Evolutionary conservation across 2,888 invertebrate genomes (phyloP), one percentile per base, ranked within the genome.

Genomic region (Crematogaster levior): DNA sequence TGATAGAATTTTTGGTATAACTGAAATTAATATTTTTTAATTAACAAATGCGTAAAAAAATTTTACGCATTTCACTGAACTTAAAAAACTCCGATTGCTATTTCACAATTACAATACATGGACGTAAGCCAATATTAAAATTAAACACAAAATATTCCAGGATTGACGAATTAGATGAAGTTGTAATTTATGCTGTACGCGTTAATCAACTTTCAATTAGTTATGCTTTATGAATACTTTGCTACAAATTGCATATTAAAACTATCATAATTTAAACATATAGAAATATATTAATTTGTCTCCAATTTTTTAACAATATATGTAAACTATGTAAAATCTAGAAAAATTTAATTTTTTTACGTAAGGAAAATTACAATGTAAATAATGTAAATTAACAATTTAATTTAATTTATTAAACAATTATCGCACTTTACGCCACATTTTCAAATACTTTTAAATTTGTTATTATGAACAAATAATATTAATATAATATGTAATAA

Each of bases 191-290:
- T 43, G 60, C 30, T 24, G 37, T 30, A 60, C n/a, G 3, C 30
- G 9, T 60, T 46, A 46, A 46, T 74, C 34, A 60, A 58, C 9
- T 46, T 6, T 46, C 1, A 46, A 60, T 58, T 27, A 40, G n/a
- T 18, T 34, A 61, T 15, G 34, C n/a, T 68, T 70, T 30, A 27
- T 21, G 9, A 60, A 15, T 46, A 74, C 6, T 61, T 74, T 24
- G 3, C 34, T 34, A 61, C 30, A 46, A 60, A 5, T 21, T 34
- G 18, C 34, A 34, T 48, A 10, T 1, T 46, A 3, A 61, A 60
- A 60, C 12, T 73, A 48, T 74, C 3, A 61, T 18, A 34, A 1
- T 24, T 61, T 61, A 46, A 30, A 40, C 21, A 5, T 15, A 9
- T n/a, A 46, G 5, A 30, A 60, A 4, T 43, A 43, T 46, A 46